Conservation (phyloP, 2,888 invertebrate species). For the Drosophila pseudotakahashii region DNA sequence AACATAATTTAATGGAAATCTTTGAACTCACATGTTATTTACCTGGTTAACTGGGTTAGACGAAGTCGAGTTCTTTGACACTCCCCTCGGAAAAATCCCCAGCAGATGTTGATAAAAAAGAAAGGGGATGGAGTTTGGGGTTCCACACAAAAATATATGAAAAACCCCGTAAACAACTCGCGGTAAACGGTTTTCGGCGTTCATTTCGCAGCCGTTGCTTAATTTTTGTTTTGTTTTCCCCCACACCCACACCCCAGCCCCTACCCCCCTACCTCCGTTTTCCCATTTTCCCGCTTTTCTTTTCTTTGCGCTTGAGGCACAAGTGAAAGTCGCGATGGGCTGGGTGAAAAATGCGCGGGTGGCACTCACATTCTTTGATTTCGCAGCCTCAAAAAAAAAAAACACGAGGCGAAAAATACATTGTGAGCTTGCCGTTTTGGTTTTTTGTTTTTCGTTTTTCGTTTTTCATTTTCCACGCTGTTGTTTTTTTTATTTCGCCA, state of each 20-base stretch:
- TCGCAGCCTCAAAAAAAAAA: slow-evolving; percentile 23
- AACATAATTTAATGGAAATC: slow-evolving; percentile 47
- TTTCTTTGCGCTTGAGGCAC: slow-evolving; percentile 63
- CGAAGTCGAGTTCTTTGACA: slow-evolving; percentile 41
- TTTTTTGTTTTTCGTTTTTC: slow-evolving; percentile 20
- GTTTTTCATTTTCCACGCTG: slow-evolving; percentile 43
- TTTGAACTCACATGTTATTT: slow-evolving; percentile 47
- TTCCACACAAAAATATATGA: slow-evolving; percentile 36
- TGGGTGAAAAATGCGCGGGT: slow-evolving; percentile 9
- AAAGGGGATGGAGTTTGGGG: not conserved
- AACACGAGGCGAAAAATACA: too few species aligned
- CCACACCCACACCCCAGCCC: slow-evolving; percentile 8
- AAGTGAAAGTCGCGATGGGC: slow-evolving; percentile 65
- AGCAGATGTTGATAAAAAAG: slow-evolving; percentile 22
- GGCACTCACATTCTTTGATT: slow-evolving; percentile 55
- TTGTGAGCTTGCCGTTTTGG: slow-evolving; percentile 30
- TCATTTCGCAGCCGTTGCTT: slow-evolving; percentile 76
- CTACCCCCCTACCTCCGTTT: slow-evolving; percentile 1
- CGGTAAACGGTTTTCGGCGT: slow-evolving; percentile 74
- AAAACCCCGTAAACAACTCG: slow-evolving; percentile 74
- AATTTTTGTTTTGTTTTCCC: slow-evolving; percentile 56
- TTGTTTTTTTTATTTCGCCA: slow-evolving; percentile 27
- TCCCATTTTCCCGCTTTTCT: slow-evolving; percentile 23
- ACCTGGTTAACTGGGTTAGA: slow-evolving; percentile 45
- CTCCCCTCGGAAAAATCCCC: slow-evolving; percentile 1